A percentile compares a stretch with the other conserved stretches of the same genome.
Conservation (phyloP, 1,140 invertebrate species). For the Zaprionus gabonicus region DNA sequence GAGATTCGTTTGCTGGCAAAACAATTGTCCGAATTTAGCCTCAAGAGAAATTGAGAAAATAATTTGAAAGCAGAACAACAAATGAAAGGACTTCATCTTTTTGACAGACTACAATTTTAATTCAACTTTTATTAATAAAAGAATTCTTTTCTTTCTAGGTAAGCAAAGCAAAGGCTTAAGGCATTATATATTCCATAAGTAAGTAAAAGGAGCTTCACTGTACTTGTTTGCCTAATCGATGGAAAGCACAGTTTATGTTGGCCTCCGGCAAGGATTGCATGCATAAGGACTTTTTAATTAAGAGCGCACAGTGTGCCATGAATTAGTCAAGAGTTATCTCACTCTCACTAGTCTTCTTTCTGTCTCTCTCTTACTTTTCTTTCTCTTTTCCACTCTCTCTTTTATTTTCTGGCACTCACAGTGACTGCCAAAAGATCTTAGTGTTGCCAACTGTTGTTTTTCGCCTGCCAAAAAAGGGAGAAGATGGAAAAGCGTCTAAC, state of each 20-base stretch:
- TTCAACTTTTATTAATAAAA: background rate
- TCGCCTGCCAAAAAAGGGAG: slow-evolving; percentile 44
- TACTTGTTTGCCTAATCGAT: slow-evolving; percentile 33
- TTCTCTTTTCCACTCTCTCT: background rate
- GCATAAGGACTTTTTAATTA: slow-evolving; percentile 53
- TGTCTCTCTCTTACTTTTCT: background rate
- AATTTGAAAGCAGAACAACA: too few species aligned
- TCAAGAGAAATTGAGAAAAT: background rate
- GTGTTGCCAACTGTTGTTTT: slow-evolving; percentile 43
- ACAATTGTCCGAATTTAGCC: too few species aligned
- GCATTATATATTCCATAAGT: background rate
- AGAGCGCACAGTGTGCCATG: slow-evolving; percentile 39
- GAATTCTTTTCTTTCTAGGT: slow-evolving; percentile 23
- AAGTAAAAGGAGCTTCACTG: slow-evolving; percentile 14
- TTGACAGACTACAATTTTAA: background rate
- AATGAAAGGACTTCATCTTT: too few species aligned
- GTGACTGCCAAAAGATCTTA: slow-evolving; percentile 41
- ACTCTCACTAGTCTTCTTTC: background rate
- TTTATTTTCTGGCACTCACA: background rate
- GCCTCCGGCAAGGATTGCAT: slow-evolving; percentile 5
- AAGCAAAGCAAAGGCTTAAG: slow-evolving; percentile 8
- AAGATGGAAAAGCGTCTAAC: background rate
- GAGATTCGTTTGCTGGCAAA: background rate
- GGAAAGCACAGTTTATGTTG: background rate
- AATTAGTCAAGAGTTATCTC: slow-evolving; percentile 33